Evolutionary conservation across 2,888 invertebrate genomes (phyloP).

Genomic region (Athripsodes cinereus): DNA sequence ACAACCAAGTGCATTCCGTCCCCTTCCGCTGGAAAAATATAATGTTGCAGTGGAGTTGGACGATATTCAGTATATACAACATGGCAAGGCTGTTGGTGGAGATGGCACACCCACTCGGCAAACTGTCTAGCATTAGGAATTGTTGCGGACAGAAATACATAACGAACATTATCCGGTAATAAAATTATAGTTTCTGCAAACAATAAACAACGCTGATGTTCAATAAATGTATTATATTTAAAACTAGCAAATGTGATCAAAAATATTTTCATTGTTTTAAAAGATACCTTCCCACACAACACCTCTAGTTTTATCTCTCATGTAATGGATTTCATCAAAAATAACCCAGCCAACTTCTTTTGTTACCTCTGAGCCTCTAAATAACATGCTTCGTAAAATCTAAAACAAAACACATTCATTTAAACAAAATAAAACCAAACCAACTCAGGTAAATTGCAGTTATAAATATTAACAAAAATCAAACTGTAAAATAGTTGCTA

Average conservation of each 20-base stretch:
- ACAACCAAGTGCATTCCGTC: slow-evolving; percentile 94
- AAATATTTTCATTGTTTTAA: neutral
- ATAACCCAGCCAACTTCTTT: slow-evolving; percentile 99
- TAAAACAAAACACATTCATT: slow-evolving; percentile 35
- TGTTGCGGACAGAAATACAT: slow-evolving; percentile 97
- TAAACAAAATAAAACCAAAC: neutral
- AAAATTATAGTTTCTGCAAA: slow-evolving; percentile 86
- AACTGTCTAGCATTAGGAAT: slow-evolving; percentile 98
- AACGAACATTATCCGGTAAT: slow-evolving; percentile 94
- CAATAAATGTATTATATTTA: neutral
- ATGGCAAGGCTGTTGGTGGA: slow-evolving; percentile 96
- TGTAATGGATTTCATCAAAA: slow-evolving; percentile 99
- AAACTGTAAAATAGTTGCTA: no score
- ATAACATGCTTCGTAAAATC: slow-evolving; percentile 97
- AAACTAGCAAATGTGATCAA: neutral
- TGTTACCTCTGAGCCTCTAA: slow-evolving; percentile 97
- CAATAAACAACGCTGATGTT: neutral
- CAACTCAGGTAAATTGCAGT: neutral
- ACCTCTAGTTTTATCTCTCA: slow-evolving; percentile 98
- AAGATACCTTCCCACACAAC: slow-evolving; percentile 88
- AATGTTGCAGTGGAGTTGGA: slow-evolving; percentile 97
- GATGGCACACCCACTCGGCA: slow-evolving; percentile 85
- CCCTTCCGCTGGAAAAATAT: slow-evolving; percentile 95
- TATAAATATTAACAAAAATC: neutral
- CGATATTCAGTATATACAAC: slow-evolving; percentile 98